Evolutionary conservation across 2,888 invertebrate genomes (phyloP).

Genomic region (Phasia obesa): DNA sequence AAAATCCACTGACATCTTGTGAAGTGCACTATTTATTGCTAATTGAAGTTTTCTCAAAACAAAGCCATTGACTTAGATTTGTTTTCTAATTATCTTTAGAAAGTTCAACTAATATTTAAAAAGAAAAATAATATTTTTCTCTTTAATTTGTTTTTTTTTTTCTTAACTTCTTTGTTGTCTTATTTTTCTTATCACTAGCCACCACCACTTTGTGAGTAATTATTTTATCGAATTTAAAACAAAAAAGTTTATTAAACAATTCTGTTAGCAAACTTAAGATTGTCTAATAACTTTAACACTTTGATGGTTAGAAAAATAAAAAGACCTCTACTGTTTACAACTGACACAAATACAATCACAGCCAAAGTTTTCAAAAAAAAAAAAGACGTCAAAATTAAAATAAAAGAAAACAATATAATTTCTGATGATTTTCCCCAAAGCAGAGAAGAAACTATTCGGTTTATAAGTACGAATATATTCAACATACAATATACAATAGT

Average conservation of each 20-base stretch:
- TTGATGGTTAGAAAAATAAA: conserved; percentile 40
- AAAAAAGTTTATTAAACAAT: conserved; percentile 49
- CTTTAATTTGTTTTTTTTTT: conserved; percentile 44
- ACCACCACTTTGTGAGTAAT: conserved; percentile 48
- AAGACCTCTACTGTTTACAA: conserved; percentile 25
- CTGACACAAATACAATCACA: conserved; percentile 29
- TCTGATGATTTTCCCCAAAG: conserved; percentile 54
- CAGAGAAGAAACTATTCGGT: conserved; percentile 36
- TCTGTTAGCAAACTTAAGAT: conserved; percentile 55
- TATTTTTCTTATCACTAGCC: background rate
- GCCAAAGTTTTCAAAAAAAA: background rate
- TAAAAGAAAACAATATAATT: conserved; percentile 29
- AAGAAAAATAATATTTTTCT: no score
- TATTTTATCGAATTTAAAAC: conserved; percentile 56
- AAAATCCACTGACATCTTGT: no score
- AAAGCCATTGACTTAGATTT: no score
- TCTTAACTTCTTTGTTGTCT: conserved; percentile 3
- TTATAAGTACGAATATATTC: conserved; percentile 36
- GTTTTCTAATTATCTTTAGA: no score
- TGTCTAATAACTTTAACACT: conserved; percentile 66
- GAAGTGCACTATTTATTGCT: no score
- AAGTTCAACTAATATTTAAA: no score
- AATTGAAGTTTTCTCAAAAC: no score
- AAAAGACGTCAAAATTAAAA: no score
- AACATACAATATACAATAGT: conserved; percentile 1